Evolutionary conservation across 2,797 vertebrate genomes (phyloP), one percentile per base, ranked within the genome.

Genomic region (Chaenodraco wilsoni): DNA sequence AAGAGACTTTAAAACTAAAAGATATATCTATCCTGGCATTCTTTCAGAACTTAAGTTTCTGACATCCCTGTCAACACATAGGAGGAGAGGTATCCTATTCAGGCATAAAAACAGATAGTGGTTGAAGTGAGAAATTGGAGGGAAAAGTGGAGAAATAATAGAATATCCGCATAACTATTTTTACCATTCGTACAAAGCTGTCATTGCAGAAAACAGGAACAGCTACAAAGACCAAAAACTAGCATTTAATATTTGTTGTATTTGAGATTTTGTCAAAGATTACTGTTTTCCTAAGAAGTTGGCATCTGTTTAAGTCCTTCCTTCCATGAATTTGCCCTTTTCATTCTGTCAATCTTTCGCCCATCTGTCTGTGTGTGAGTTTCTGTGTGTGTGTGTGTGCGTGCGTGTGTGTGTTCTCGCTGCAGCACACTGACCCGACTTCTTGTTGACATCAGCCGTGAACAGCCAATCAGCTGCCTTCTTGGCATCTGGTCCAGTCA

Each of bases 401-500:
- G 14, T 54, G 9, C 67, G 11, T 57, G 48, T 46, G 17, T 55
- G 50, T 44, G 13, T 56, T 69, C 27, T 11, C 50, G 50, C 45
- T 56, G 45, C 46, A 44, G 74, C 70, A 40, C 54, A 86, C 89
- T 88, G 92, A 99, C 98, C 98, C 92, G 96, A 95, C 1, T 94
- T 93, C 82, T 97, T 97, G 93, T 92, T 94, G 90, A 98, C 93
- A 6, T 98, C 95, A 0, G 97, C 98, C 0, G 96, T 96, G 74
- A 99, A 99, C 37, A 99, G 94, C 98, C 98, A 99, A 93, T 98
- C 92, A 0, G 96, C 96, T 0, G 96, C 97, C 81, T 94, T 94
- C 40, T 92, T 95, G 23, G 98, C 96, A 15, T 99, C 98, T 0
- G 91, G 93, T 31, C 98, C 98, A 3, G 96, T 90, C 84, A 99